These are phyloP conservation scores for Helostoma temminkii DNA, from an alignment of 2,797 vertebrate genomes.

Conservation along the genomic window DNA sequence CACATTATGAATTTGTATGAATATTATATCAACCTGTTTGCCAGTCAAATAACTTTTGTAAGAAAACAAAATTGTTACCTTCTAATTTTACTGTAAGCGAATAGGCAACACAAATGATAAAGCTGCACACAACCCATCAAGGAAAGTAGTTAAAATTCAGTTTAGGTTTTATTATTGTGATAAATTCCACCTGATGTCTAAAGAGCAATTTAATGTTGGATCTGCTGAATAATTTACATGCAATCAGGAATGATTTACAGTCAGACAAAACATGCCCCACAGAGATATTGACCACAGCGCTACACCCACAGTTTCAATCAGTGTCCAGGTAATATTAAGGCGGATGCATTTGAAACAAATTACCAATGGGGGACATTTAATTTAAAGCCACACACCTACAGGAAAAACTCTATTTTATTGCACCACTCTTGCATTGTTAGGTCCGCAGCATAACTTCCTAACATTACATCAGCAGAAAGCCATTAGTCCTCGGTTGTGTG, in stretches of 20 bases:
- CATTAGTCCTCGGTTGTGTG: slow-evolving; percentile 68
- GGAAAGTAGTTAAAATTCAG: not conserved
- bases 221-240: slow-evolving; percentile 62
- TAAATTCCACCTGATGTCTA: slow-evolving; percentile 34
- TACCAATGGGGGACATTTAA: slow-evolving; percentile 56
- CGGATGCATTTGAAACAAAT: slow-evolving; percentile 61
- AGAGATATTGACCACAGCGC: slow-evolving; percentile 40
- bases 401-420: slow-evolving; percentile 69
- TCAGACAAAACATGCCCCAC: slow-evolving; percentile 21
- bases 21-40: not conserved
- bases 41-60: not conserved
- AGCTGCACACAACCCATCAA: not conserved
- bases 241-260: slow-evolving; percentile 67
- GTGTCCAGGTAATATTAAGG: slow-evolving; percentile 57
- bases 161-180: slow-evolving; percentile 38
- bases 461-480: slow-evolving; percentile 66
- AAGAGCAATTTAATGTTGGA: slow-evolving; percentile 47
- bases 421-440: slow-evolving; percentile 38
- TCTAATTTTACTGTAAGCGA: not conserved
- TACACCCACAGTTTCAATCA: slow-evolving; percentile 66
- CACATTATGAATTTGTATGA: not conserved
- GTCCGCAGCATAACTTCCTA: slow-evolving; percentile 56
- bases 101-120: slow-evolving; percentile 2
- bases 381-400: slow-evolving; percentile 47
- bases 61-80: not conserved